Conservation (phyloP, 2,888 invertebrate species). For the Drosophila meridiana region DNA sequence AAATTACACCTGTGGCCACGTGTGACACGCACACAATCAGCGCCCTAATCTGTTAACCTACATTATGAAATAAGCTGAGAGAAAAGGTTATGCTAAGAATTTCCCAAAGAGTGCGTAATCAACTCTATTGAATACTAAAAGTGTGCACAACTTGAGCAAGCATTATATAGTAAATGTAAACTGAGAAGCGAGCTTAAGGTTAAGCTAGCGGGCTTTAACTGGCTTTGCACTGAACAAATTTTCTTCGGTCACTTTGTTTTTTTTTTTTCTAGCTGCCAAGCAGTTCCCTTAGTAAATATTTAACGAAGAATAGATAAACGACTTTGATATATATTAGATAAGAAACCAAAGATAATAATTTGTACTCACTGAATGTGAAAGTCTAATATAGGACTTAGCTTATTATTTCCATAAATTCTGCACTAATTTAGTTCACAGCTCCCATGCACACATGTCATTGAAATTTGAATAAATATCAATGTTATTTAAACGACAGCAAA, state of each 20-base stretch:
- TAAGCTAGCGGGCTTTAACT: background rate
- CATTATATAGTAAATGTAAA: background rate
- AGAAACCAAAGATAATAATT: background rate
- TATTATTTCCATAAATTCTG: background rate
- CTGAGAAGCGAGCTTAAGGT: background rate
- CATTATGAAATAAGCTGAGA: slow-evolving; percentile 10
- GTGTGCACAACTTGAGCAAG: background rate
- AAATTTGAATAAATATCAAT: no score
- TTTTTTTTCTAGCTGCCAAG: background rate
- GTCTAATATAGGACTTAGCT: background rate
- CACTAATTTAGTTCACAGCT: no score
- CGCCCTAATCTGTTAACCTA: slow-evolving; percentile 25
- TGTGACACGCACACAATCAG: slow-evolving; percentile 48
- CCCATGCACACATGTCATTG: no score
- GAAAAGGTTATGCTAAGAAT: background rate
- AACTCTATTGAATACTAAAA: background rate
- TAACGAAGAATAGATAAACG: background rate
- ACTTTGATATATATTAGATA: background rate
- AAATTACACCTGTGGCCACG: slow-evolving; percentile 30
- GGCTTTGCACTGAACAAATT: background rate
- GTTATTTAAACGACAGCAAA: no score
- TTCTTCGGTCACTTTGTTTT: background rate
- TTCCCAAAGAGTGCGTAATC: no score
- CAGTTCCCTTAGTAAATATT: background rate
- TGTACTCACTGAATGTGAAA: background rate